phyloP scores from a whole-genome alignment of 1,140 invertebrate species.

The Nylanderia fulva region DNA sequence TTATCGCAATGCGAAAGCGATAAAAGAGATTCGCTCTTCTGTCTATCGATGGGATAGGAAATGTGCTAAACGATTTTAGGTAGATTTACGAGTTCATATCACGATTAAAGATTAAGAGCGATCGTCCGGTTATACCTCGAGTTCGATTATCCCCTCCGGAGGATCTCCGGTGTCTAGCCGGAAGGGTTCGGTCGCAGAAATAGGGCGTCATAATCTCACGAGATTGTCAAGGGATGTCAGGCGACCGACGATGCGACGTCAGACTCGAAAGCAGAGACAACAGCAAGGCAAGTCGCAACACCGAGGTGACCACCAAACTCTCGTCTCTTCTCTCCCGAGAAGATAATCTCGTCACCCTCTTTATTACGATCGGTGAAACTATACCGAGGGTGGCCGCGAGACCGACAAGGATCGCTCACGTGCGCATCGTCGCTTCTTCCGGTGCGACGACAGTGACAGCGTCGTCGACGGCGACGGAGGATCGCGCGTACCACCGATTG shows the following conservation, averaged over 20 bases:
- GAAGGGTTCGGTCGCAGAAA: conserved; percentile 42
- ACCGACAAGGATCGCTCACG: conserved; percentile 40
- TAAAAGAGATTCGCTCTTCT: not conserved
- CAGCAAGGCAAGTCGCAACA: conserved; percentile 35
- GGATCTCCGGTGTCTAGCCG: not conserved
- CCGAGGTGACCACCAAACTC: conserved; percentile 57
- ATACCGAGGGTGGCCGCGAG: not conserved
- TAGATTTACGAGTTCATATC: conserved; percentile 9
- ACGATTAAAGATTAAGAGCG: not conserved
- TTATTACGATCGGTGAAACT: too few species aligned
- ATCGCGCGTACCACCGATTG: conserved; percentile 14
- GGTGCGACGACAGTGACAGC: not conserved
- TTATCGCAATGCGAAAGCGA: not conserved
- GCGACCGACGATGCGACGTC: not conserved
- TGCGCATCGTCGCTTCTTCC: conserved; percentile 22
- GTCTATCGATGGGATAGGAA: not conserved
- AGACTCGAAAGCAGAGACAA: too few species aligned
- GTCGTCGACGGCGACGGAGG: not conserved
- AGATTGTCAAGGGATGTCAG: not conserved
- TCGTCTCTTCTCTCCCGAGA: conserved; percentile 14
- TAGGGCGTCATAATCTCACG: conserved; percentile 72
- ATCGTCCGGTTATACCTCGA: conserved; percentile 54
- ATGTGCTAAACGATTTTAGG: not conserved
- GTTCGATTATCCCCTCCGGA: conserved; percentile 29
- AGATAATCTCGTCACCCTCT: too few species aligned